phyloP scores from a whole-genome alignment of 2,113 vertebrate genomes.

The Indicator indicator region DNA sequence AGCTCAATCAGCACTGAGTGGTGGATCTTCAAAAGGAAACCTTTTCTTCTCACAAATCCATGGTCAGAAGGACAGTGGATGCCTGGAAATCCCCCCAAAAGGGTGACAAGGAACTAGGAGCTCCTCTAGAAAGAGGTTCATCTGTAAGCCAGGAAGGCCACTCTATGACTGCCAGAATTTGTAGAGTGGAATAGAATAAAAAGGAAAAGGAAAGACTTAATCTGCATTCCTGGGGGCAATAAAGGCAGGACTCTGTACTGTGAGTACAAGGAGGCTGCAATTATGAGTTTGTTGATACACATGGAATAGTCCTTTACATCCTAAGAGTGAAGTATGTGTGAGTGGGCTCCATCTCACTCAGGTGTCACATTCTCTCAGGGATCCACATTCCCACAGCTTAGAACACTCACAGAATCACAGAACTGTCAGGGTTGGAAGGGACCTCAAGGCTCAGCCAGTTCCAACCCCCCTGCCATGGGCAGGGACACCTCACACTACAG shows the following conservation, averaged over 20 bases:
- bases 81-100: not conserved
- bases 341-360: not conserved
- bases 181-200: not conserved
- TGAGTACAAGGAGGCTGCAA: not conserved
- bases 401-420: not conserved
- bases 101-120: not conserved
- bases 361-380: not conserved
- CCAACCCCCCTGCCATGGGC: no score
- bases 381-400: not conserved
- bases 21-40: not conserved
- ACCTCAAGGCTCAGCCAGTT: no score
- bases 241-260: conserved; percentile 50
- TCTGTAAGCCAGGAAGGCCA: not conserved
- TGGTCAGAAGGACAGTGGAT: not conserved
- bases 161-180: not conserved
- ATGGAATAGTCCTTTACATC: not conserved
- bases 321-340: accelerated
- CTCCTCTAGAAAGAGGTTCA: not conserved
- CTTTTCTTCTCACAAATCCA: not conserved
- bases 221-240: not conserved
- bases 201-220: not conserved
- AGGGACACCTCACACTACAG: no score
- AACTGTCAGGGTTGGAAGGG: no score
- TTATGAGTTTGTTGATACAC: not conserved
- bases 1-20: not conserved